Evolutionary conservation across 1,140 invertebrate genomes (phyloP).

Genomic region (Chrysomallon squamiferum): DNA sequence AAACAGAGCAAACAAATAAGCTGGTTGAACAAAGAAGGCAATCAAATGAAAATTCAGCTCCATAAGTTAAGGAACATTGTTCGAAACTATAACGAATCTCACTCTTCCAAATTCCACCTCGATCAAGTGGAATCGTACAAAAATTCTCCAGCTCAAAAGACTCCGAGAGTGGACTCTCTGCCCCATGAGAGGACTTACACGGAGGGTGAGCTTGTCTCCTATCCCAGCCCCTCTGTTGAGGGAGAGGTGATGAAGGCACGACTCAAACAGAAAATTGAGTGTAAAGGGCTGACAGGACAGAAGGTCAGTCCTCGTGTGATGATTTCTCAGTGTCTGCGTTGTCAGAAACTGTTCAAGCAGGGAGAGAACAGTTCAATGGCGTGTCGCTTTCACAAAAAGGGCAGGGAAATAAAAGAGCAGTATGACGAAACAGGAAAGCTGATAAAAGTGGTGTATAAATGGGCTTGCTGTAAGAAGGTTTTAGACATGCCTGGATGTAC

Average conservation of each 20-base stretch:
- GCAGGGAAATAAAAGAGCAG: slow-evolving; percentile 40
- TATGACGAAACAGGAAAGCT: slow-evolving; percentile 41
- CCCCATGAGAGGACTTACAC: slow-evolving; percentile 31
- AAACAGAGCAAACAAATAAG: slow-evolving; percentile 27
- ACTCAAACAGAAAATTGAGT: slow-evolving; percentile 18
- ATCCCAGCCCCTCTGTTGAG: slow-evolving; percentile 28
- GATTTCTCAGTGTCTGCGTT: slow-evolving; percentile 59
- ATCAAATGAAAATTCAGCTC: slow-evolving; percentile 27
- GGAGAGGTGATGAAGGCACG: slow-evolving; percentile 24
- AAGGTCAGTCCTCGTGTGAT: slow-evolving; percentile 61
- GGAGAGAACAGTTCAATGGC: slow-evolving; percentile 42
- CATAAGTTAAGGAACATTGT: slow-evolving; percentile 33
- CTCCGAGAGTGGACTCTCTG: not conserved
- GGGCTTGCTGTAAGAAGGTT: slow-evolving; percentile 49
- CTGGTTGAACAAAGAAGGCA: slow-evolving; percentile 36
- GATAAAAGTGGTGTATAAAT: slow-evolving; percentile 39
- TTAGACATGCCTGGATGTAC: slow-evolving; percentile 37
- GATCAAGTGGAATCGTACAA: slow-evolving; percentile 21
- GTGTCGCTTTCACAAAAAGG: slow-evolving; percentile 46
- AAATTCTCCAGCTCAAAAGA: not conserved
- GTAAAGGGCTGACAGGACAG: not conserved
- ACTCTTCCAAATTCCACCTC: slow-evolving; percentile 35
- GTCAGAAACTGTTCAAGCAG: slow-evolving; percentile 42
- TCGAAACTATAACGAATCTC: slow-evolving; percentile 35
- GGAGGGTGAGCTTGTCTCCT: slow-evolving; percentile 35